A percentile compares a stretch with the other conserved stretches of the same genome.
phyloP scores from a whole-genome alignment of 2,113 vertebrate species.

The Furnarius figulus region DNA sequence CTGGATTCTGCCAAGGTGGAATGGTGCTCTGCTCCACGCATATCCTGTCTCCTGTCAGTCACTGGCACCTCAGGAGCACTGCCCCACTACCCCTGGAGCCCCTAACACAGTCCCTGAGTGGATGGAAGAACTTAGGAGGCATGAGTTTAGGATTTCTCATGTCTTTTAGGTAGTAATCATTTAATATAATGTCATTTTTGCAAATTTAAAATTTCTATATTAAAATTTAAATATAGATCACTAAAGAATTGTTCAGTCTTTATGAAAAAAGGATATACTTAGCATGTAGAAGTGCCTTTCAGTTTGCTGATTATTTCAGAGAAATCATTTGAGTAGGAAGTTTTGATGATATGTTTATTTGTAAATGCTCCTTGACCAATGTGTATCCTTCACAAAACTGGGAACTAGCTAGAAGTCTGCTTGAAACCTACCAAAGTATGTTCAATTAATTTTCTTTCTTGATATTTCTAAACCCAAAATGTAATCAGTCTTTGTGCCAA shows the following conservation, averaged over 20 bases:
- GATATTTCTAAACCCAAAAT: not conserved
- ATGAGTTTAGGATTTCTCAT: not conserved
- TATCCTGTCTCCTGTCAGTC: not conserved
- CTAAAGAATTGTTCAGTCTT: not conserved
- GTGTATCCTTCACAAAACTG: not conserved
- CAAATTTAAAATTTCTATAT: not conserved
- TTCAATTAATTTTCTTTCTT: not conserved
- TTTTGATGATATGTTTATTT: not conserved
- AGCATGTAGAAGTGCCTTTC: not conserved
- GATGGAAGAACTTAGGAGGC: not conserved
- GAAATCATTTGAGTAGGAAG: not conserved
- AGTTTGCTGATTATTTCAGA: not conserved
- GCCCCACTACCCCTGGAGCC: not conserved
- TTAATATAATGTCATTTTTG: not conserved
- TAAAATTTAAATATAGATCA: not conserved
- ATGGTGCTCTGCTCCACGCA: not conserved
- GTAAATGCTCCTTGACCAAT: not conserved
- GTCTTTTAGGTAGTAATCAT: not conserved
- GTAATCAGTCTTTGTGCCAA: not conserved
- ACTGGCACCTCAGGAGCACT: not conserved
- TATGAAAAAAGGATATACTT: not conserved
- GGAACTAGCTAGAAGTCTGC: not conserved
- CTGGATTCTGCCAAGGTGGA: not conserved
- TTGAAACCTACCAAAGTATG: not conserved
- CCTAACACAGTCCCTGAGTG: not conserved